Conservation (phyloP, 2,797 vertebrate species). For the Danio albolineatus region DNA sequence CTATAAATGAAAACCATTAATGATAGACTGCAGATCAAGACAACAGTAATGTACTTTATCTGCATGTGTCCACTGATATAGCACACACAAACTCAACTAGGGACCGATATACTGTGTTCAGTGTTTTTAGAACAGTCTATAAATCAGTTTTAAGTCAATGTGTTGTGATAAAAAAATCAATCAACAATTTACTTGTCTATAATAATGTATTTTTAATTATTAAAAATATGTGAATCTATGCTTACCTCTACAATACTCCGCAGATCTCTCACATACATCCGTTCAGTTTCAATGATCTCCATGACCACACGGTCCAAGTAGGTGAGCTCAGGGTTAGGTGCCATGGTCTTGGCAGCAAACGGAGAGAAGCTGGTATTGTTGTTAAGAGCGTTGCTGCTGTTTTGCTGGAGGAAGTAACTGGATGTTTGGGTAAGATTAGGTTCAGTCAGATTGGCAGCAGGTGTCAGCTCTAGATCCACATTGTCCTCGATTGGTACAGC, state of each 20-base stretch:
- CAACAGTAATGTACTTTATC: not conserved
- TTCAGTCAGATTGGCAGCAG: constrained; percentile 11
- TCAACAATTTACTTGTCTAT: too few relatives aligned
- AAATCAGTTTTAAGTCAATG: too few relatives aligned
- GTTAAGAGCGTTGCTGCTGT: constrained; percentile 61
- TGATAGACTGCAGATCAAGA: not conserved
- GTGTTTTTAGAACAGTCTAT: too few relatives aligned
- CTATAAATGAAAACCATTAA: too few relatives aligned
- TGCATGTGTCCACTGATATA: not conserved
- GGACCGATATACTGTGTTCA: not conserved
- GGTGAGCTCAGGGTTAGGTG: constrained; percentile 84
- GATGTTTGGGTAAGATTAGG: constrained; percentile 7
- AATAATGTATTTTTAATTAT: too few relatives aligned
- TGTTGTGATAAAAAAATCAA: too few relatives aligned
- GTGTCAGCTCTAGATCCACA: constrained; percentile 59
- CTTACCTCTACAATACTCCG: constrained; percentile 96
- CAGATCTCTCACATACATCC: constrained; percentile 91
- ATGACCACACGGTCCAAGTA: constrained; percentile 93
- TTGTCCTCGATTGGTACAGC: constrained; percentile 35
- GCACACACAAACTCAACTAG: not conserved
- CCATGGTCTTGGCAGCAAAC: constrained; percentile 72
- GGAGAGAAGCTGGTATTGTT: constrained; percentile 75
- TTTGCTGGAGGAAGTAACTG: not conserved
- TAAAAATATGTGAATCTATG: too few relatives aligned
- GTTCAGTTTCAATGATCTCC: constrained; percentile 96